Conservation (phyloP, 2,888 invertebrate genomes). For the Tetramorium bicarinatum region DNA sequence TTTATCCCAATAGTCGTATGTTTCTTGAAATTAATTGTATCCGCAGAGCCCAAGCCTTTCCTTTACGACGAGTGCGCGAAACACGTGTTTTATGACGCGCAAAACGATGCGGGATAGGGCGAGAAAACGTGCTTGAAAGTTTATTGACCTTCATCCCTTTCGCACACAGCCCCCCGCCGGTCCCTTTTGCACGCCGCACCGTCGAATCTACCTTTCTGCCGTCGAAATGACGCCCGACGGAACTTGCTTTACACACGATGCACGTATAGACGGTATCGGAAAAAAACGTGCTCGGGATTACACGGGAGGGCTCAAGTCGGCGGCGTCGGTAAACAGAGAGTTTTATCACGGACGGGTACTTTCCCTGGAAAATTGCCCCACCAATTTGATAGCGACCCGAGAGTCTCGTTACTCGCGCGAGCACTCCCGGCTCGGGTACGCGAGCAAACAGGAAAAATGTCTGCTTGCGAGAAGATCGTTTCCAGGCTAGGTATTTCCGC, state of each 20-base stretch:
- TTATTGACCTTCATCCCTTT: slow-evolving; percentile 56
- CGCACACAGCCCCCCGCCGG: slow-evolving; percentile 16
- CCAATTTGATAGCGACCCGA: slow-evolving; percentile 57
- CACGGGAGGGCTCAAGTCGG: slow-evolving; percentile 58
- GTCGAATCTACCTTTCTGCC: slow-evolving; percentile 26
- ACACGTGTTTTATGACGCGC: slow-evolving; percentile 42
- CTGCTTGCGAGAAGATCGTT: slow-evolving; percentile 24
- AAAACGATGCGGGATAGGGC: slow-evolving; percentile 27
- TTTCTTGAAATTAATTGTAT: slow-evolving; percentile 9
- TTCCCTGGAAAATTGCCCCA: slow-evolving; percentile 58
- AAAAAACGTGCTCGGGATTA: slow-evolving; percentile 62
- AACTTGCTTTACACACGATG: slow-evolving; percentile 55
- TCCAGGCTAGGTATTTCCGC: slow-evolving; percentile 6
- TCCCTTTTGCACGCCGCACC: slow-evolving; percentile 13
- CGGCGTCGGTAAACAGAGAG: slow-evolving; percentile 61
- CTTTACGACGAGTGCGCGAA: slow-evolving; percentile 32
- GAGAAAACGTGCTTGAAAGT: slow-evolving; percentile 43
- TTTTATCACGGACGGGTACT: slow-evolving; percentile 55
- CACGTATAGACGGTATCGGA: slow-evolving; percentile 59
- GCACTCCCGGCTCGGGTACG: slow-evolving; percentile 3
- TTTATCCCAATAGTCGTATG: not conserved
- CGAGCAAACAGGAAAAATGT: slow-evolving; percentile 51
- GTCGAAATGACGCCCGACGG: slow-evolving; percentile 51
- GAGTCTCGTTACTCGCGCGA: slow-evolving; percentile 54
- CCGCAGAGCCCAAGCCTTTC: not conserved